Conservation (phyloP, 2,113 vertebrate genomes). For the Asarcornis scutulata region DNA sequence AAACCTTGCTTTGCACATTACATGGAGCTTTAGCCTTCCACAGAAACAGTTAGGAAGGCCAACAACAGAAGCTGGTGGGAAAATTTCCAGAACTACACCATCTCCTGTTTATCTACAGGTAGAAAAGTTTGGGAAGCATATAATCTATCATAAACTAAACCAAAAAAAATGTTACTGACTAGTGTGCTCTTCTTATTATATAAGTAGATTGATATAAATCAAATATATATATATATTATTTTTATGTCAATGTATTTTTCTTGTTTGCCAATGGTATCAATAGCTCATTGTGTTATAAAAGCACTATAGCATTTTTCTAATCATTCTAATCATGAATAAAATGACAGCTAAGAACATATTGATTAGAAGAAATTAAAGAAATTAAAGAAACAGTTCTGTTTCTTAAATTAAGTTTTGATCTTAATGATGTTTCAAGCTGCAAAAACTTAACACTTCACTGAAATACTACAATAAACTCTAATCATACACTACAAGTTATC, state of each 20-base stretch:
- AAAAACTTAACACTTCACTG: conserved; percentile 48
- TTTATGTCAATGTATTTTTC: neutral
- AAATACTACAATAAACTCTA: conserved; percentile 47
- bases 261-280: neutral
- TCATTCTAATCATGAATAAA: neutral
- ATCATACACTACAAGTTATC: neutral
- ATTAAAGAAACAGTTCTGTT: neutral
- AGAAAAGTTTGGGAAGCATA: neutral
- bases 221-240: neutral
- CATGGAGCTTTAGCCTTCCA: conserved; percentile 45
- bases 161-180: neutral
- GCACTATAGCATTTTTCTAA: neutral
- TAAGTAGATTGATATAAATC: neutral
- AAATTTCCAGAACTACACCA: neutral
- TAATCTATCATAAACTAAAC: neutral
- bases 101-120: neutral
- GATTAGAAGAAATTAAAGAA: neutral
- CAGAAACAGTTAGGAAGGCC: conserved; percentile 22
- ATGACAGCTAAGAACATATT: neutral
- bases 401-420: conserved; percentile 4
- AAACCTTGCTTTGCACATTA: conserved; percentile 71
- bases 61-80: conserved; percentile 8
- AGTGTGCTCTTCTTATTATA: neutral
- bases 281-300: neutral
- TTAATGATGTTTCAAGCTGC: conserved; percentile 31